Percentiles rank a stretch among this genome's conserved stretches.
These are phyloP conservation scores for Falco concolor DNA, from an alignment of 2,797 vertebrate species.

Conservation along the genomic window DNA sequence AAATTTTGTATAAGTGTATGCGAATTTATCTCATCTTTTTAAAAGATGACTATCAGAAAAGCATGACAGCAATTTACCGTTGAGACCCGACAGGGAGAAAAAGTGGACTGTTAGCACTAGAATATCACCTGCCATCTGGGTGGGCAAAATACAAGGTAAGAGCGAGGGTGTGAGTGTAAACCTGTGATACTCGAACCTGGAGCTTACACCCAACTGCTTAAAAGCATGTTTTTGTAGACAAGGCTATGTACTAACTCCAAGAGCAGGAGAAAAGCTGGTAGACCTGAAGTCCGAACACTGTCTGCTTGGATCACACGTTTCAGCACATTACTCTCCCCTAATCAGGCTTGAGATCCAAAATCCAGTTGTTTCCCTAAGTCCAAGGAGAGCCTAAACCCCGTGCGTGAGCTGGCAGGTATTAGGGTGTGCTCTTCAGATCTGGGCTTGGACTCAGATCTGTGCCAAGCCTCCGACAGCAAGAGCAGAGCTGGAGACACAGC, in stretches of 20 bases:
- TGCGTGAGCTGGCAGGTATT: not conserved
- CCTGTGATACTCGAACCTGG: not conserved
- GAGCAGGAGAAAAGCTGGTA: not conserved
- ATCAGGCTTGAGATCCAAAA: not conserved
- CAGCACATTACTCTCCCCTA: not conserved
- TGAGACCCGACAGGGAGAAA: not conserved
- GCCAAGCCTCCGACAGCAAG: not conserved
- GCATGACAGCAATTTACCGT: not conserved
- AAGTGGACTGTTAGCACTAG: not conserved
- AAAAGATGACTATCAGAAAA: not conserved
- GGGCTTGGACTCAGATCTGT: not conserved
- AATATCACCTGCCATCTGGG: not conserved
- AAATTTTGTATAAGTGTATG: not conserved
- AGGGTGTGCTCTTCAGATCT: not conserved
- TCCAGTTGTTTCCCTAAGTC: not conserved
- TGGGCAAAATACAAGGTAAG: not conserved
- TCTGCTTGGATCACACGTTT: not conserved
- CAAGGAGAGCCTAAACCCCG: not conserved
- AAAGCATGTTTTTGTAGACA: not conserved
- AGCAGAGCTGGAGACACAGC: not conserved
- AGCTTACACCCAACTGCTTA: not conserved
- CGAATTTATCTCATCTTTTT: not conserved
- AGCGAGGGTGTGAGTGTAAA: not conserved
- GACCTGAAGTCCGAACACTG: not conserved
- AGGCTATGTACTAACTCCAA: not conserved